A percentile compares a stretch with the other conserved stretches of the same genome.
Conservation (phyloP, 35 echinoderm and acorn worm species). For the Hemicentrotus pulcherrimus region DNA sequence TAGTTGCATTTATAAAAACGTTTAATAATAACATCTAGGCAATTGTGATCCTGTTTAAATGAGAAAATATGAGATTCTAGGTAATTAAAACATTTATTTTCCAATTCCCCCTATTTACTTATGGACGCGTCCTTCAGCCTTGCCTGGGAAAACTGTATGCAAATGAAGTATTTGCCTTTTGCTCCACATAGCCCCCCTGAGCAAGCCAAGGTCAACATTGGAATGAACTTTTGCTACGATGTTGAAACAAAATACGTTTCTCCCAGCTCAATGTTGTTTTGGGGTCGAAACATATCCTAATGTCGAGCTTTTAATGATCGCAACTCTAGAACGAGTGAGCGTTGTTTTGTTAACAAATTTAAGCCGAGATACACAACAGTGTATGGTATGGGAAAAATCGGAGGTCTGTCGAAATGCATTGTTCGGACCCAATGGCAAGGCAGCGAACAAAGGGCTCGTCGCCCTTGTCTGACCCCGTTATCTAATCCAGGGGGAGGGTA, state of each 20-base stretch:
- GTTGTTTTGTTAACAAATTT: background rate
- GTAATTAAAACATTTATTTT: background rate
- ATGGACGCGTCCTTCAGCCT: conserved; percentile 18
- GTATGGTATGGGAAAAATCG: background rate
- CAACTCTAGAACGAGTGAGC: background rate
- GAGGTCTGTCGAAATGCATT: background rate
- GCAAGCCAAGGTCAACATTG: conserved; percentile 39
- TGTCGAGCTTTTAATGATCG: background rate
- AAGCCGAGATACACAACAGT: background rate
- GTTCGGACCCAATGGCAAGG: background rate
- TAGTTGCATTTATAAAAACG: no score
- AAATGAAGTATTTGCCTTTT: conserved; percentile 35
- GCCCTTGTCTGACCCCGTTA: conserved; percentile 47
- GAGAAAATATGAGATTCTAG: background rate
- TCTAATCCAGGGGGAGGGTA: conserved; percentile 40
- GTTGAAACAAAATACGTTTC: background rate
- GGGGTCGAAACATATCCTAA: background rate
- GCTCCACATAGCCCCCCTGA: background rate
- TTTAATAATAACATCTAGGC: no score
- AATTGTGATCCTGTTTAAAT: background rate
- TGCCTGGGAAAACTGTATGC: conserved; percentile 54
- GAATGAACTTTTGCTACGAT: background rate
- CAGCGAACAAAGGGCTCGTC: conserved; percentile 36
- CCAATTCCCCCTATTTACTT: background rate
- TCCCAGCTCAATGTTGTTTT: background rate